Percentiles rank a stretch among this genome's conserved stretches.
Conservation (phyloP, 2,888 invertebrate species). For the Orthosia gothica region DNA sequence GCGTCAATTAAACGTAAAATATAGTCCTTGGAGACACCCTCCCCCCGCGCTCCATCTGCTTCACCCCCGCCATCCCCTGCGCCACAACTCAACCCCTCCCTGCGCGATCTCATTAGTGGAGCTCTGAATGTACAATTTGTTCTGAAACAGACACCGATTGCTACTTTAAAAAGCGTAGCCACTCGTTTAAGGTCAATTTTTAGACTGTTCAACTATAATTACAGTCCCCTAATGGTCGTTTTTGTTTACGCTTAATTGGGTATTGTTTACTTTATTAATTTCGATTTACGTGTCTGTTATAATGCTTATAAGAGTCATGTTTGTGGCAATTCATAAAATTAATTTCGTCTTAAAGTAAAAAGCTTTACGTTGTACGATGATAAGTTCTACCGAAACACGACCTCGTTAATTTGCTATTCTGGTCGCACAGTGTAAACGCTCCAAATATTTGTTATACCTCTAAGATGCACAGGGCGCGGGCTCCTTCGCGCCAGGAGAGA, state of each 20-base stretch:
- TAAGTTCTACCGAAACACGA: slow-evolving; percentile 13
- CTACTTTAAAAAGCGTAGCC: slow-evolving; percentile 85
- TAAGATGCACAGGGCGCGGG: slow-evolving; percentile 73
- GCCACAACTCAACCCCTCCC: slow-evolving; percentile 78
- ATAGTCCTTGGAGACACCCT: slow-evolving; percentile 85
- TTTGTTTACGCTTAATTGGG: slow-evolving; percentile 61
- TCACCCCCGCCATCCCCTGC: slow-evolving; percentile 70
- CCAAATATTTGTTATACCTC: slow-evolving; percentile 49
- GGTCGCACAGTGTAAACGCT: slow-evolving; percentile 31
- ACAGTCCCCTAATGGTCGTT: slow-evolving; percentile 62
- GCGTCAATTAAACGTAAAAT: slow-evolving; percentile 91
- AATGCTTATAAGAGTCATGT: neutral
- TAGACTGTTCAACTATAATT: slow-evolving; percentile 68
- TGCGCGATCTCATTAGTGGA: slow-evolving; percentile 88
- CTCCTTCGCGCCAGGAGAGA: slow-evolving; percentile 78
- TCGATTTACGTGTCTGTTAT: slow-evolving; percentile 3
- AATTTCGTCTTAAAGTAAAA: neutral
- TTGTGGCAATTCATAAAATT: slow-evolving; percentile 4
- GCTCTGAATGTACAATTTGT: slow-evolving; percentile 89
- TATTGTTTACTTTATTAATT: slow-evolving; percentile 38
- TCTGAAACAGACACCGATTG: slow-evolving; percentile 89
- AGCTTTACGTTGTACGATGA: neutral
- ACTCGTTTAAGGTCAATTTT: slow-evolving; percentile 81
- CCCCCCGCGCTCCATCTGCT: slow-evolving; percentile 64
- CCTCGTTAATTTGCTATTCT: slow-evolving; percentile 44